A percentile compares a stretch with the other conserved stretches of the same genome.
Evolutionary conservation across 1,140 invertebrate species (phyloP).

Genomic region (Bicyclus anynana): DNA sequence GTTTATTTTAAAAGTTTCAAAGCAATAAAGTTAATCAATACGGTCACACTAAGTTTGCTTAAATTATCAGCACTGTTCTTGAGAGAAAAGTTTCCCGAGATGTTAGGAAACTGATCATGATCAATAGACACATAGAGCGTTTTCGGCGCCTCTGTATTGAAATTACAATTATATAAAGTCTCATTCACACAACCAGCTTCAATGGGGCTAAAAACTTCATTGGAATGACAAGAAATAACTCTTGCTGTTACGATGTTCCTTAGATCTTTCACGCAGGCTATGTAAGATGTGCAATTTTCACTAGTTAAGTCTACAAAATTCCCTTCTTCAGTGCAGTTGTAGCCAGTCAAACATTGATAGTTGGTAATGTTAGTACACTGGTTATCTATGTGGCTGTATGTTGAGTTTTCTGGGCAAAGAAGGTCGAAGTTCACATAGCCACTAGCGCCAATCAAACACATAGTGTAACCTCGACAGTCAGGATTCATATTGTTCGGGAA

Average conservation of each 20-base stretch:
- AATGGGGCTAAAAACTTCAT: conserved; percentile 34
- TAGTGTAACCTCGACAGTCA: conserved; percentile 53
- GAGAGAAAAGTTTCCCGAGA: conserved; percentile 22
- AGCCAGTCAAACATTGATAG: conserved; percentile 44
- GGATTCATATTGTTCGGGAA: conserved; percentile 44
- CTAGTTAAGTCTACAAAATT: conserved; percentile 30
- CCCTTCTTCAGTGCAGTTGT: conserved; percentile 42
- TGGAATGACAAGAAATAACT: conserved; percentile 38
- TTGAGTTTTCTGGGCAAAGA: conserved; percentile 44
- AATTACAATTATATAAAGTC: conserved; percentile 29
- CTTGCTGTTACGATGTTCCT: conserved; percentile 38
- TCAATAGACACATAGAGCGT: conserved; percentile 21
- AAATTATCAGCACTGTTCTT: conserved; percentile 9
- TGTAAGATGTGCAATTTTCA: conserved; percentile 39
- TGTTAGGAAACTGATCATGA: conserved; percentile 12
- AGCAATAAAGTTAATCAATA: neutral
- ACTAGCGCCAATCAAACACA: conserved; percentile 40
- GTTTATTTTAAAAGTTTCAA: conserved; percentile 16
- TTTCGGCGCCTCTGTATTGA: conserved; percentile 19
- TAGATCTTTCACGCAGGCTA: conserved; percentile 47
- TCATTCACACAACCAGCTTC: conserved; percentile 40
- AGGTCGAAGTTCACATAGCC: conserved; percentile 47
- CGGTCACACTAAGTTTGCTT: conserved; percentile 2
- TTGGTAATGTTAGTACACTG: conserved; percentile 54
- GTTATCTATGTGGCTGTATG: conserved; percentile 52